Evolutionary conservation across 2,113 vertebrate genomes (phyloP), one percentile per base, ranked within the genome.

Genomic region (Passer montanus): DNA sequence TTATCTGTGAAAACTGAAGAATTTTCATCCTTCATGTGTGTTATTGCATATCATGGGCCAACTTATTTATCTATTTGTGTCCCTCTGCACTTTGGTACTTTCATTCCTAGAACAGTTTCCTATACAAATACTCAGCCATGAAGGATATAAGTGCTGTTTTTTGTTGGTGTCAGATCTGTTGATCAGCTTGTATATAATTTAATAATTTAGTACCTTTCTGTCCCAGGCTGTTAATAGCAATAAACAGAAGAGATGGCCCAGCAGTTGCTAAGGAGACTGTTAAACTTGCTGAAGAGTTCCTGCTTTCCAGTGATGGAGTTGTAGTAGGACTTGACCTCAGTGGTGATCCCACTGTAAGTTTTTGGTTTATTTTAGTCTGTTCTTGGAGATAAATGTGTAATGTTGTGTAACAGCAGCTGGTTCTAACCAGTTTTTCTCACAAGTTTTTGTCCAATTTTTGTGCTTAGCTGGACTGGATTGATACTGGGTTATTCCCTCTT

Each of bases 271-370:
- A 99, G 97, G 98, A 99, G 97, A 99, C 98, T 2, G 99, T 99
- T 88, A 99, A 99, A 95, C 97, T 99, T 83, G 99, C 99, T 20
- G 98, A 99, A 95, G 98, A 99, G 39, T 99, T 99, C 95, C 98
- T 99, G 96, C 96, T 98, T 85, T 99, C 98, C 39, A 97, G 98
- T 39, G 98, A 98, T 63, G 98, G 98, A 43, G 74, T 98, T 93
- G 99, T 99, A 79, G 97, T 99, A 70, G 99, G 99, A 87, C 90
- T 99, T 53, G 99, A 99, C 88, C 98, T 99, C 70, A 99, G 99
- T 69, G 99, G 99, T 87, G 98, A 99, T 95, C 99, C 99, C 58
- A 98, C 87, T 2, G 99, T 99, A 97, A 98, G 98, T 93, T 94
- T 79, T 87, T 85, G 15, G 24, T 74, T 41, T 49, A 19, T 74